Base-by-base conservation (phyloP, 2,888 invertebrate genomes). In the Pristionchus mayeri region DNA sequence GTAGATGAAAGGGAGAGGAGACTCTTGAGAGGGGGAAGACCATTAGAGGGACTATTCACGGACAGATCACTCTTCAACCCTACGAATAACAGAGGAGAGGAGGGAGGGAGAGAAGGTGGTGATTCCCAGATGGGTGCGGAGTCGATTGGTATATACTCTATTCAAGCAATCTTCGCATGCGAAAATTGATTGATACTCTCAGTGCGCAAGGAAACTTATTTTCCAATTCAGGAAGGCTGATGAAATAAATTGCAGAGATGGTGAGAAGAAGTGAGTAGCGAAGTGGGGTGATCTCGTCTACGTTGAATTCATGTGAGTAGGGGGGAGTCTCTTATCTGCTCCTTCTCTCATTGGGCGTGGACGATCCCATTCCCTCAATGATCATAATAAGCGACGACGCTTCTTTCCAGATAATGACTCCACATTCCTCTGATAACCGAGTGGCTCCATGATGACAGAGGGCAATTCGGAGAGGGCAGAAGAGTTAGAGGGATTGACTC, bases 371-470 rank as follows among this genome's bases (percentile, higher is more conserved):
- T 63, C 6, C 24, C 57, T 24, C 34, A 63, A 63, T 63, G 63
- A 18, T 18, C 63, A 63, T 63, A 63, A 63, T 63, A 63, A 63
- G 27, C 57, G 60, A 60, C 63, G 30, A 34, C 63, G 63, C 63
- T 63, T 63, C 34, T 3, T 34, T 18, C 4, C 34, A 21, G 63
- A 63, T 63, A 63, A 63, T 63, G 71, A 71, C 71, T 71, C 40
- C 71, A 71, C 71, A 71, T 71, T 71, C 71, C 71, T 16, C 54
- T 21, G 54, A 54, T 54, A 54, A 54, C n/a, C n/a, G 71, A 37
- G n/a, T 9, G 71, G 71, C 71, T 40, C 71, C 71, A 71, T 71
- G 71, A 71, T 71, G 63, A 63, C 63, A 63, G 34, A 63, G 63
- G 63, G 34, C 63, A 34, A 71, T 71, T 40, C 40, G 40, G 40